Percentiles rank a stretch among this genome's conserved stretches.
phyloP scores from a whole-genome alignment of 2,888 invertebrate genomes.

The Palloptera scutellata region DNA sequence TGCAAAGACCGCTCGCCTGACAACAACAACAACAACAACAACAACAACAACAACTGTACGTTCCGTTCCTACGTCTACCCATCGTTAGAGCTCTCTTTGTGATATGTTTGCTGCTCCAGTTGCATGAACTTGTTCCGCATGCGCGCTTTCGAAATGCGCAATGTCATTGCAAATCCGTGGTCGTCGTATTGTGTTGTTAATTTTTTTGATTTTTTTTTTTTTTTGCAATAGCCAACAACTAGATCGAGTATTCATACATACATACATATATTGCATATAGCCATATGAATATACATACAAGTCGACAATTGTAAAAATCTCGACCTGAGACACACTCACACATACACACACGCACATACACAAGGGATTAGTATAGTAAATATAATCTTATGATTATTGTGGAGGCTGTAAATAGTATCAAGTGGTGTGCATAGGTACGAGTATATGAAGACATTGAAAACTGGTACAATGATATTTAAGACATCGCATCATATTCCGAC shows the following conservation, averaged over 20 bases:
- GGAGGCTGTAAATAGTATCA: conserved; percentile 54
- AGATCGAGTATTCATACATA: not conserved
- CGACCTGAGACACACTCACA: not conserved
- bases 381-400: conserved; percentile 41
- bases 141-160: conserved; percentile 42
- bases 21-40: too few species aligned
- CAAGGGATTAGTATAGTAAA: conserved; percentile 6
- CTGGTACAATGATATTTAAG: conserved; percentile 56
- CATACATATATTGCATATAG: not conserved
- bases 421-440: not conserved
- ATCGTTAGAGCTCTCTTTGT: not conserved
- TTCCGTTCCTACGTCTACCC: too few species aligned
- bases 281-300: not conserved
- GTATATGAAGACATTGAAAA: conserved; percentile 57
- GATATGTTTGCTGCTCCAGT: conserved; percentile 39
- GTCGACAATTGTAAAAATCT: not conserved
- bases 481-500: conserved; percentile 10
- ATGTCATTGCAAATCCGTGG: conserved; percentile 40
- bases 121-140: conserved; percentile 57
- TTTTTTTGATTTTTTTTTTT: not conserved
- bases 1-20: too few species aligned
- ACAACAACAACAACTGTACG: too few species aligned
- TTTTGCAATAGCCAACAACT: not conserved
- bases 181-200: not conserved
- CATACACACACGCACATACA: not conserved